phyloP scores from a whole-genome alignment of 2,797 vertebrate species.

The Intellagama lesueurii region DNA sequence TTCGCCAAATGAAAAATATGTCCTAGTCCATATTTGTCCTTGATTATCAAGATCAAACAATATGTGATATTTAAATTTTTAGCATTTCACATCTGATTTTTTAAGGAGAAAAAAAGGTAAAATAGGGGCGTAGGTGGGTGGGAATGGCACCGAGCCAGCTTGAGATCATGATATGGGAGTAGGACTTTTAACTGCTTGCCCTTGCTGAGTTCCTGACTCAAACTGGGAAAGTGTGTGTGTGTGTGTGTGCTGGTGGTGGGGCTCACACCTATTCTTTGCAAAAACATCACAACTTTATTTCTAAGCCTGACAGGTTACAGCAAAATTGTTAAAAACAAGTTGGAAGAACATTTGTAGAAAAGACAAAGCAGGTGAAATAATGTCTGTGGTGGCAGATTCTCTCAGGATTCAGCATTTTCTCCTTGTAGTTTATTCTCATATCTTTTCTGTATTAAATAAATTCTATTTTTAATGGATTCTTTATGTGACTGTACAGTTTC shows the following conservation, averaged over 20 bases:
- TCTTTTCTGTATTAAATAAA: not conserved
- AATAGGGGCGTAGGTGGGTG: too few species aligned
- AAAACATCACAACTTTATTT: not conserved
- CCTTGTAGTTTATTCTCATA: not conserved
- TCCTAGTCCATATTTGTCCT: too few species aligned
- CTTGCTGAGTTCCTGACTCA: not conserved
- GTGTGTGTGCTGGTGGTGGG: too few species aligned
- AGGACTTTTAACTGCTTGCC: not conserved
- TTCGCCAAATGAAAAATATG: not conserved
- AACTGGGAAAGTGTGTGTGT: not conserved
- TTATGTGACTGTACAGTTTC: conserved; percentile 19
- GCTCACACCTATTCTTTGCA: not conserved
- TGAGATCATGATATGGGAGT: not conserved
- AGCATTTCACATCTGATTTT: not conserved
- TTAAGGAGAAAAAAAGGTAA: not conserved
- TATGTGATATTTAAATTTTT: not conserved
- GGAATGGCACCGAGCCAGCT: too few species aligned
- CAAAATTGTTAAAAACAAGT: not conserved
- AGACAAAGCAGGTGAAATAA: not conserved
- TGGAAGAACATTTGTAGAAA: not conserved
- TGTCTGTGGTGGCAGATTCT: not conserved
- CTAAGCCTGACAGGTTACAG: not conserved
- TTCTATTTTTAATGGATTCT: conserved; percentile 16
- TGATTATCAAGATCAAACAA: not conserved
- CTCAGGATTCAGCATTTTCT: not conserved